phyloP scores from a whole-genome alignment of 1,140 invertebrate species.

The Dendrolimus punctatus region DNA sequence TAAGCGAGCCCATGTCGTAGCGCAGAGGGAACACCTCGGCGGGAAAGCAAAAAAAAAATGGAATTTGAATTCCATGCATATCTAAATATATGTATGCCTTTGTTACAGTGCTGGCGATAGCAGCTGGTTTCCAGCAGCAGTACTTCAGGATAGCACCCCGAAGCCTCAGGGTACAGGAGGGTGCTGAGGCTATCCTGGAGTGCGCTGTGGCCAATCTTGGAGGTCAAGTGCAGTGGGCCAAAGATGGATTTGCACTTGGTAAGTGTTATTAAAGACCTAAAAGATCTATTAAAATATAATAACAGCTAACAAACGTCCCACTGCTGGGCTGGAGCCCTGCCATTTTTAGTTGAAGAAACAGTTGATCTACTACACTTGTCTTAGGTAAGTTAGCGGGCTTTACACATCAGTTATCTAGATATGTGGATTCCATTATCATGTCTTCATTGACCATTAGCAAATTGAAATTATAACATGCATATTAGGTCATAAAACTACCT shows the following conservation, averaged over 20 bases:
- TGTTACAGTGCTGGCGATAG: slow-evolving; percentile 41
- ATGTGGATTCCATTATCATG: too few species aligned
- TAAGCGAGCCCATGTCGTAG: too few species aligned
- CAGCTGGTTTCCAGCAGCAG: slow-evolving; percentile 75
- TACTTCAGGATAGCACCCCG: slow-evolving; percentile 86
- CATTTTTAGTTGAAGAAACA: too few species aligned
- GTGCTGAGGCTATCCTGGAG: slow-evolving; percentile 84
- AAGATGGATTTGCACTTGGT: slow-evolving; percentile 94
- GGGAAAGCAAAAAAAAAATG: too few species aligned
- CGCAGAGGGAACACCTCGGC: too few species aligned
- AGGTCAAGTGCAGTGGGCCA: slow-evolving; percentile 94
- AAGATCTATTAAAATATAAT: background rate
- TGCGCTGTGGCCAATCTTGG: slow-evolving; percentile 89
- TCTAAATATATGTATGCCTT: slow-evolving; percentile 5
- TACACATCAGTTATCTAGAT: too few species aligned
- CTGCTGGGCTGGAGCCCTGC: background rate
- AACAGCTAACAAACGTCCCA: background rate
- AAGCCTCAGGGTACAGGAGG: slow-evolving; percentile 86
- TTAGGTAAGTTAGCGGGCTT: too few species aligned
- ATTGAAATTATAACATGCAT: too few species aligned
- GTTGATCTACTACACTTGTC: too few species aligned
- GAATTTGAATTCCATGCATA: too few species aligned
- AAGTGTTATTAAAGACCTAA: slow-evolving; percentile 43
- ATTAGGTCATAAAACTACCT: too few species aligned
- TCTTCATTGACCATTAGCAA: too few species aligned